Percentiles rank a stretch among this genome's conserved stretches.
These are phyloP conservation scores for Lepus timidus DNA, from an alignment of 2,113 vertebrate genomes.

Conservation along the genomic window DNA sequence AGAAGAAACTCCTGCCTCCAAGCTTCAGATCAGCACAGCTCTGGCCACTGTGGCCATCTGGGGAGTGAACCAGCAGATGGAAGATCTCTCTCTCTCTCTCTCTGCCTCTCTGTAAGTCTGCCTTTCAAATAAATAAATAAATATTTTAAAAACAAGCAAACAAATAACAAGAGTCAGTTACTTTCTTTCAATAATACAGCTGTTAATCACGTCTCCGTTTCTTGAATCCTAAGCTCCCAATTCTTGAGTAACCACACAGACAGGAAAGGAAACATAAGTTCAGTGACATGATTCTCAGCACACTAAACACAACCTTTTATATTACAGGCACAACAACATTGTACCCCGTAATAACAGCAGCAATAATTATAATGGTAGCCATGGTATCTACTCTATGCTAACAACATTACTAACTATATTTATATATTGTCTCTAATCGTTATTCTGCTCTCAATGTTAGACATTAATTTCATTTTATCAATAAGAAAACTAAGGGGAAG, in stretches of 20 bases:
- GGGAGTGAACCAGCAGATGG: no score
- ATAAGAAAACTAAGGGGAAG: constrained; percentile 18
- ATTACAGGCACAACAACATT: background rate
- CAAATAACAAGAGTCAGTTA: no score
- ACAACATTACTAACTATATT: background rate
- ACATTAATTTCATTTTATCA: background rate
- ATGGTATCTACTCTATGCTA: background rate
- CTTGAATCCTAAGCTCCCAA: background rate
- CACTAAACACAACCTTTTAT: background rate
- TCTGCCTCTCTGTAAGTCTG: no score
- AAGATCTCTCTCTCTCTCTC: no score
- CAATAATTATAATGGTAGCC: background rate
- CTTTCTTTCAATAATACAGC: background rate
- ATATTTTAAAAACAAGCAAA: no score
- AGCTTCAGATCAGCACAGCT: no score
- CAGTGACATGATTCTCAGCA: background rate
- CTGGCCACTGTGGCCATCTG: no score
- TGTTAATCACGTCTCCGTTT: background rate
- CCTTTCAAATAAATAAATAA: no score
- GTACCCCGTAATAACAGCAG: background rate
- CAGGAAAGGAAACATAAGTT: background rate
- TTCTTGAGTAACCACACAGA: background rate
- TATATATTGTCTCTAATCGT: background rate
- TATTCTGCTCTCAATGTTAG: background rate
- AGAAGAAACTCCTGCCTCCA: no score